Percentiles rank a stretch among this genome's conserved stretches.
Conservation (phyloP, 2,797 vertebrate species). For the Mormyrus proboscirostris region DNA sequence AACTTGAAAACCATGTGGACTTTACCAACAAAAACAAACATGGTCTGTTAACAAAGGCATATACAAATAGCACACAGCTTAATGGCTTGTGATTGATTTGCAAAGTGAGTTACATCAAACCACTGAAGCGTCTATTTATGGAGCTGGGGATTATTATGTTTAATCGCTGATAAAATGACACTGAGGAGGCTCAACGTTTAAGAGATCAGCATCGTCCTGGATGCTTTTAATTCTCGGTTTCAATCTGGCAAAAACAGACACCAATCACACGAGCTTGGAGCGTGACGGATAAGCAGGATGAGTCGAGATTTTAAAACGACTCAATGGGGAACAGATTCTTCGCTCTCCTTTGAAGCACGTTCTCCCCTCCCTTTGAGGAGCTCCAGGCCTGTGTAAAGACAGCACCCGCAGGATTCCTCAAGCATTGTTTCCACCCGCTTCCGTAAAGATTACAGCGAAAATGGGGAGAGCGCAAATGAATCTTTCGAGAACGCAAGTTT, state of each 20-base stretch:
- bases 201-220: background rate
- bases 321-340: background rate
- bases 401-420: background rate
- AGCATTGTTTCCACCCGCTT: background rate
- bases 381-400: background rate
- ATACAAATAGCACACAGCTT: conserved; percentile 9
- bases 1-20: background rate
- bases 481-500: background rate
- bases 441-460: background rate
- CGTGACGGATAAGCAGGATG: background rate
- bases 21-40: background rate
- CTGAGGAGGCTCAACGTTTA: background rate
- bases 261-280: background rate
- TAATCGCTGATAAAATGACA: background rate
- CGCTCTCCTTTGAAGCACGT: background rate
- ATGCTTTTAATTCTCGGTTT: background rate
- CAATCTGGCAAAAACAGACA: background rate
- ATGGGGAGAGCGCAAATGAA: background rate
- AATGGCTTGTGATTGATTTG: background rate
- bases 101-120: conserved; percentile 2
- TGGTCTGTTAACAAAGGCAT: background rate
- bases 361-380: background rate
- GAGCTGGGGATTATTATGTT: background rate
- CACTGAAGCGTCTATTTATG: background rate
- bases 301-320: background rate